phyloP scores from a whole-genome alignment of 2,888 invertebrate genomes.

The Ochropleura plecta region DNA sequence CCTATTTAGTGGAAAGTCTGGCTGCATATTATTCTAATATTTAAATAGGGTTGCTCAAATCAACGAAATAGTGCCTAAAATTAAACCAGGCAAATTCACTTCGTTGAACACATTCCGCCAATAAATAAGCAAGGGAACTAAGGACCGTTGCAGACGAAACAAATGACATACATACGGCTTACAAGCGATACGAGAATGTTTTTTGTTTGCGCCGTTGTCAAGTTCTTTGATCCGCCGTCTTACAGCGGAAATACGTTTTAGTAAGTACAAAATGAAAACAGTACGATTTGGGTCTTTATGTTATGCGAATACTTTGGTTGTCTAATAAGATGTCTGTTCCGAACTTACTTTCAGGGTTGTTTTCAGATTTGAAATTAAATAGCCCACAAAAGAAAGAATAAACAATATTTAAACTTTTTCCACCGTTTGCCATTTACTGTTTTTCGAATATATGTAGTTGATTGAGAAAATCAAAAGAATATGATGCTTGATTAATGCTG shows the following conservation, averaged over 20 bases:
- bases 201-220: conserved; percentile 53
- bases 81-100: background rate
- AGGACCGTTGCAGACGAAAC: conserved; percentile 41
- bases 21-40: background rate
- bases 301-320: conserved; percentile 35
- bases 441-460: background rate
- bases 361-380: background rate
- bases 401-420: background rate
- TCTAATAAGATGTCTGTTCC: conserved; percentile 17
- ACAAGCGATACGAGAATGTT: conserved; percentile 53
- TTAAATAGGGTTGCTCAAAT: background rate
- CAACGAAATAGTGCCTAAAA: background rate
- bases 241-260: conserved; percentile 61
- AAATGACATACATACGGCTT: conserved; percentile 53
- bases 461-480: background rate
- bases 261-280: conserved; percentile 59
- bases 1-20: background rate
- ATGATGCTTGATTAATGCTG: background rate
- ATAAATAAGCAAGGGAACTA: conserved; percentile 41
- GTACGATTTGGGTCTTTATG: conserved; percentile 33
- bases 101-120: conserved; percentile 15
- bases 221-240: conserved; percentile 64
- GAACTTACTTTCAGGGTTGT: background rate
- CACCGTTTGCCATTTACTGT: background rate
- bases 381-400: background rate